phyloP scores from a whole-genome alignment of 2,888 invertebrate genomes.

The Boloria selene region DNA sequence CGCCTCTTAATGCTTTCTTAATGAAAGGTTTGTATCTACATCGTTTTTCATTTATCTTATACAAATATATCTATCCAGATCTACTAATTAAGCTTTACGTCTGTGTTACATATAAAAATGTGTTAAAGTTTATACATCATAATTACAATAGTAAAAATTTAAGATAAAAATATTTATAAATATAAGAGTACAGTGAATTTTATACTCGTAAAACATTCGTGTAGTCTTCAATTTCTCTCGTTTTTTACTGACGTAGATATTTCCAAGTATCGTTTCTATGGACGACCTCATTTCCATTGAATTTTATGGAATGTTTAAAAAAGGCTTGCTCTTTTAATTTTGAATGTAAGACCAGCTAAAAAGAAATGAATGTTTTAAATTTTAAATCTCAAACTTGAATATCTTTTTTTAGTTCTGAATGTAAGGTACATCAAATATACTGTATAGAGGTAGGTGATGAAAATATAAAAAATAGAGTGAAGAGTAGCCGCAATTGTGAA shows the following conservation, averaged over 20 bases:
- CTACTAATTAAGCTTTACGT: not conserved
- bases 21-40: constrained; percentile 37
- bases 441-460: not conserved
- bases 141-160: not conserved
- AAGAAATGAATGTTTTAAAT: not conserved
- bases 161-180: not conserved
- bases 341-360: constrained; percentile 9
- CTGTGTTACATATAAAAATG: not conserved
- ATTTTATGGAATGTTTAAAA: constrained; percentile 13
- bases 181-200: not conserved
- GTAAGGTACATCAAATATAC: not conserved
- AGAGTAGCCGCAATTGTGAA: not conserved
- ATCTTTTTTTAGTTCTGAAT: not conserved
- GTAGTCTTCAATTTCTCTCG: constrained; percentile 6
- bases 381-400: not conserved
- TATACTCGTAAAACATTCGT: constrained; percentile 1
- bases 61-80: not conserved
- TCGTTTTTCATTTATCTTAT: constrained; percentile 24
- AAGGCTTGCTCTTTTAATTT: not conserved
- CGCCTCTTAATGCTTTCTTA: constrained; percentile 46
- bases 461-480: constrained; percentile 1
- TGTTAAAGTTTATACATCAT: not conserved
- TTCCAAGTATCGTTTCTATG: constrained; percentile 7
- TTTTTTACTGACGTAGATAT: constrained; percentile 14
- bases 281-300: constrained; percentile 16